These are phyloP conservation scores for Cryptomyrus ogoouensis DNA, from an alignment of 2,113 vertebrate species.

Conservation along the genomic window DNA sequence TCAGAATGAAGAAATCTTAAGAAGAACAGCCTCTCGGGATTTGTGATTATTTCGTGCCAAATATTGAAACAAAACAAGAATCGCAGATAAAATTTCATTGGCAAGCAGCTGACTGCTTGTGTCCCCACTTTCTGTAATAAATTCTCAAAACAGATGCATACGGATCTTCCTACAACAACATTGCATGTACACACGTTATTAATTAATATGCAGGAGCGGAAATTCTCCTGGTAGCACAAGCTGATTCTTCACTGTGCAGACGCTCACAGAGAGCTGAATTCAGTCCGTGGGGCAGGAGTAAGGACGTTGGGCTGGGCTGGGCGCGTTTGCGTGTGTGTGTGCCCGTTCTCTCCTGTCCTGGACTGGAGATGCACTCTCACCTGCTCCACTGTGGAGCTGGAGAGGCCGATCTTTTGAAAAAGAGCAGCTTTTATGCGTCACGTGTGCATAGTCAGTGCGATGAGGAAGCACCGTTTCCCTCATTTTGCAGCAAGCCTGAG, in stretches of 20 bases:
- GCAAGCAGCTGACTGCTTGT: background rate
- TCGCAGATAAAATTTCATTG: conserved; percentile 5
- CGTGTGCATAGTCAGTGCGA: background rate
- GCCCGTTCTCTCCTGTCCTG: background rate
- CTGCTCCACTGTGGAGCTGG: background rate
- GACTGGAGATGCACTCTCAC: background rate
- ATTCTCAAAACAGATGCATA: conserved; percentile 12
- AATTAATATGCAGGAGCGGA: conserved; percentile 22
- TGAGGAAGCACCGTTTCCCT: background rate
- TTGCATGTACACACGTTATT: conserved; percentile 9
- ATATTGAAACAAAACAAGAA: conserved; percentile 7
- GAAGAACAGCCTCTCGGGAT: background rate
- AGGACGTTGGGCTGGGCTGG: background rate
- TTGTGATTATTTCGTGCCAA: conserved; percentile 8
- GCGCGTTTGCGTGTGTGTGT: background rate
- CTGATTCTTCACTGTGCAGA: background rate
- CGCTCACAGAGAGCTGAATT: background rate
- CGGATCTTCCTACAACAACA: background rate
- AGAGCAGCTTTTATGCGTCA: background rate
- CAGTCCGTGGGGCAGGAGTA: background rate
- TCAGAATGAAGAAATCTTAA: background rate
- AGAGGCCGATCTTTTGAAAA: background rate
- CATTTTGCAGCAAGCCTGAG: background rate
- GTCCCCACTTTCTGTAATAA: conserved; percentile 2
- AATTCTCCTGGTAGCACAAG: conserved; percentile 16